phyloP scores from a whole-genome alignment of 2,888 invertebrate genomes.

The Himalopsyche tibetana region DNA sequence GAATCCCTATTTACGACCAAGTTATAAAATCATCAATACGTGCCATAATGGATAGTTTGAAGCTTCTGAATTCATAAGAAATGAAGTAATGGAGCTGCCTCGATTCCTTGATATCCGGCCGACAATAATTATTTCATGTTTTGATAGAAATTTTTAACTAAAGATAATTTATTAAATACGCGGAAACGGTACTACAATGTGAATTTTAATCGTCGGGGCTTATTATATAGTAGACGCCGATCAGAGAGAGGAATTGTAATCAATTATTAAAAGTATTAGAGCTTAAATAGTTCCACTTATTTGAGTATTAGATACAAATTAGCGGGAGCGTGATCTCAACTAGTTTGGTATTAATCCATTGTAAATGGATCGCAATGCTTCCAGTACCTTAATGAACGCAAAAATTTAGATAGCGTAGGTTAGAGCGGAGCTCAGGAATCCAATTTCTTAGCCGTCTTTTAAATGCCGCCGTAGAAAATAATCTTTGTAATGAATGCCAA shows the following conservation, averaged over 20 bases:
- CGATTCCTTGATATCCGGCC: constrained; percentile 43
- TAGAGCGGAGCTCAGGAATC: constrained; percentile 18
- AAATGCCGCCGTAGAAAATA: neutral
- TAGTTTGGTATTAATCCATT: constrained; percentile 29
- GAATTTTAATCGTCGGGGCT: constrained; percentile 1
- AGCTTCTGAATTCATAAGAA: neutral
- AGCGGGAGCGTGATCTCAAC: neutral
- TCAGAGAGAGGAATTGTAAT: neutral
- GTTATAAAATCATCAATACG: constrained; percentile 40
- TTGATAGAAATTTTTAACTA: constrained; percentile 43
- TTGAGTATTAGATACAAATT: constrained; percentile 19
- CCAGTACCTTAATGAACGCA: constrained; percentile 24
- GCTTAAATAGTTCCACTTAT: constrained; percentile 39
- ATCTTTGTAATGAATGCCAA: constrained; percentile 32
- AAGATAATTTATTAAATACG: neutral
- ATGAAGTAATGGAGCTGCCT: neutral
- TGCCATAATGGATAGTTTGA: constrained; percentile 41
- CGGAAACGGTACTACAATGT: neutral
- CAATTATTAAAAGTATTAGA: constrained; percentile 44
- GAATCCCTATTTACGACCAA: constrained; percentile 26
- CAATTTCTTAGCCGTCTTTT: neutral
- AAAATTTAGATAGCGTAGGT: neutral
- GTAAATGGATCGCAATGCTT: constrained; percentile 19
- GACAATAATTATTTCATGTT: constrained; percentile 47
- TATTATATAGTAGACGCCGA: neutral